Percentiles rank a stretch among this genome's conserved stretches.
Evolutionary conservation across 2,888 invertebrate genomes (phyloP).

Genomic region (Brachylomia viminalis): DNA sequence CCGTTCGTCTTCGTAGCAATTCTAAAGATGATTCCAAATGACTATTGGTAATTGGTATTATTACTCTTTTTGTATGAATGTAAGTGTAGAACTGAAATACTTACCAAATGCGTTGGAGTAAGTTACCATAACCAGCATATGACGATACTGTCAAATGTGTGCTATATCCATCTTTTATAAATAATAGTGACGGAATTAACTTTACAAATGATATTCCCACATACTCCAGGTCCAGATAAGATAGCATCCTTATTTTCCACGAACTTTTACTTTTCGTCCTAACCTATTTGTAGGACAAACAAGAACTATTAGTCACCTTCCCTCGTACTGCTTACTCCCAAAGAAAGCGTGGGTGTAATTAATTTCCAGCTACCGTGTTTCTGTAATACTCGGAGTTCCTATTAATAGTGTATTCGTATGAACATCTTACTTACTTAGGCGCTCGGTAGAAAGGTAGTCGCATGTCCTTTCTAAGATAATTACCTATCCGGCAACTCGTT

Average conservation of each 20-base stretch:
- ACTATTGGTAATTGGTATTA: neutral
- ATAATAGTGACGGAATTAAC: neutral
- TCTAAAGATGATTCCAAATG: neutral
- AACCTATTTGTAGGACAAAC: neutral
- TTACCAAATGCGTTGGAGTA: neutral
- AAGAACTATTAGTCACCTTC: constrained; percentile 6
- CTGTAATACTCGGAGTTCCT: constrained; percentile 47
- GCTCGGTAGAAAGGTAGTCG: constrained; percentile 55
- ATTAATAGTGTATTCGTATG: constrained; percentile 54
- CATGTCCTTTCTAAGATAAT: constrained; percentile 65
- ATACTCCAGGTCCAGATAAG: neutral
- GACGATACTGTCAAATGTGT: no score
- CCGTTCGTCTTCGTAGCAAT: neutral
- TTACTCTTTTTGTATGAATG: neutral
- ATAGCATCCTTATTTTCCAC: neutral
- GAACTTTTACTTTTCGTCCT: no score
- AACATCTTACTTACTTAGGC: constrained; percentile 51
- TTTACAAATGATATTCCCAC: neutral
- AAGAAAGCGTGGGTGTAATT: constrained; percentile 19
- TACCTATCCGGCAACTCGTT: constrained; percentile 54
- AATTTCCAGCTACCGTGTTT: constrained; percentile 24
- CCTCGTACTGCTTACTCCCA: neutral
- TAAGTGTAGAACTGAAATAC: neutral
- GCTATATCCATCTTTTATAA: no score
- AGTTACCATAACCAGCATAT: neutral